Evolutionary conservation across 2,113 vertebrate genomes (phyloP).

Genomic region (Gymnogyps californianus): DNA sequence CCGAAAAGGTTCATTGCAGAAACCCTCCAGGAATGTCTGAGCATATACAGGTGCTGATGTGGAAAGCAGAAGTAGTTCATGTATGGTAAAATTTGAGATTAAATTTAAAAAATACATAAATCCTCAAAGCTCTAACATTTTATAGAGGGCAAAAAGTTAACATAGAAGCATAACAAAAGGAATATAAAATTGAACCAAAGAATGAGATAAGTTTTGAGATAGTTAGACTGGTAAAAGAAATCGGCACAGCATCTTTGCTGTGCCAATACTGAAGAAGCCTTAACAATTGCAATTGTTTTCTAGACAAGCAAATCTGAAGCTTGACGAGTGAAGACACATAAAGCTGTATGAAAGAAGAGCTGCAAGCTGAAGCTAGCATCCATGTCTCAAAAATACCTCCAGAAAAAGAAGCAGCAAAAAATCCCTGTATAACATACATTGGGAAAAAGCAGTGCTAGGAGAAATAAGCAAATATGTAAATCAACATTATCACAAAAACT

Average conservation of each 20-base stretch:
- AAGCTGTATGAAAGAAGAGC: neutral
- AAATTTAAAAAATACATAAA: neutral
- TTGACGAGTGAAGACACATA: neutral
- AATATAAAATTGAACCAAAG: neutral
- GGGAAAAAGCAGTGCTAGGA: neutral
- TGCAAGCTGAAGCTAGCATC: neutral
- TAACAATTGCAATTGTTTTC: neutral
- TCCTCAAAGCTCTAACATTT: neutral
- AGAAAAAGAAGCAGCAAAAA: neutral
- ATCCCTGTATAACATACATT: rapidly evolving
- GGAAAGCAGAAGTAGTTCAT: neutral
- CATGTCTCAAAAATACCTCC: neutral
- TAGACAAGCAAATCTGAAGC: neutral
- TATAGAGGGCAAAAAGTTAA: neutral
- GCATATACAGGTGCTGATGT: neutral
- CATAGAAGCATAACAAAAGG: neutral
- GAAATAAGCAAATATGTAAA: neutral
- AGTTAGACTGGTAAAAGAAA: neutral
- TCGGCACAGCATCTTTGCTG: neutral
- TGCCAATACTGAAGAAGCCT: neutral
- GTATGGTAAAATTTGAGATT: neutral
- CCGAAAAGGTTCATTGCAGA: neutral
- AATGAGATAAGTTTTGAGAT: neutral
- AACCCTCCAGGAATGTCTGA: neutral
- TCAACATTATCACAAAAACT: neutral